These are phyloP conservation scores for Chamaea fasciata DNA, from an alignment of 2,113 vertebrate species.

Conservation along the genomic window DNA sequence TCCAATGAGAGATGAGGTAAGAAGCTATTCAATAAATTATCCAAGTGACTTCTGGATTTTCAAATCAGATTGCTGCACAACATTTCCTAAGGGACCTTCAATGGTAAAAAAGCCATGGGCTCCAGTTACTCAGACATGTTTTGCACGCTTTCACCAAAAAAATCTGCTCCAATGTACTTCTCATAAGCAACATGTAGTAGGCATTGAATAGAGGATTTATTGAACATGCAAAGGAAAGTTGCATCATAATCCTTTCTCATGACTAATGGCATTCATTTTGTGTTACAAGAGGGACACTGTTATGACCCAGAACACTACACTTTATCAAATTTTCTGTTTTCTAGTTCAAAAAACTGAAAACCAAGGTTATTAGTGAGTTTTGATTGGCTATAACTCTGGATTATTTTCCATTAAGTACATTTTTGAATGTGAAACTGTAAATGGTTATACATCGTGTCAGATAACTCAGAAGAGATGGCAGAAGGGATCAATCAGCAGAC, in stretches of 20 bases:
- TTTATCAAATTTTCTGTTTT: neutral
- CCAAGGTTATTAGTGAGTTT: neutral
- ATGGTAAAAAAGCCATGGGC: neutral
- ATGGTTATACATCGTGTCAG: conserved; percentile 3
- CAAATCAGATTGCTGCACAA: neutral
- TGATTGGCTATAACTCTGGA: neutral
- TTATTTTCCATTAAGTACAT: neutral
- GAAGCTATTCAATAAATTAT: neutral
- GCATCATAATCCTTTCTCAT: neutral
- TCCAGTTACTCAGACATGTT: neutral
- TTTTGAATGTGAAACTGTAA: conserved; percentile 25
- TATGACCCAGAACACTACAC: neutral
- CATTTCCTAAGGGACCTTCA: neutral
- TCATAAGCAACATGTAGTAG: neutral
- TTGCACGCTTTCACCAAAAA: neutral
- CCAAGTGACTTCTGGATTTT: neutral
- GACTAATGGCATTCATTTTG: neutral
- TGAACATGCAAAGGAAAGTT: neutral
- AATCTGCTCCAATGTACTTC: neutral
- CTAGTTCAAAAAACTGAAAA: neutral
- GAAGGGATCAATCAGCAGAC: conserved; percentile 40
- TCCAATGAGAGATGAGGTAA: neutral
- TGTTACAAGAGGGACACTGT: neutral
- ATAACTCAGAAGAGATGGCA: conserved; percentile 14
- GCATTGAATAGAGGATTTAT: neutral